Evolutionary conservation across 2,113 vertebrate species (phyloP).

Genomic region (Cyphomyrus plagiostoma): DNA sequence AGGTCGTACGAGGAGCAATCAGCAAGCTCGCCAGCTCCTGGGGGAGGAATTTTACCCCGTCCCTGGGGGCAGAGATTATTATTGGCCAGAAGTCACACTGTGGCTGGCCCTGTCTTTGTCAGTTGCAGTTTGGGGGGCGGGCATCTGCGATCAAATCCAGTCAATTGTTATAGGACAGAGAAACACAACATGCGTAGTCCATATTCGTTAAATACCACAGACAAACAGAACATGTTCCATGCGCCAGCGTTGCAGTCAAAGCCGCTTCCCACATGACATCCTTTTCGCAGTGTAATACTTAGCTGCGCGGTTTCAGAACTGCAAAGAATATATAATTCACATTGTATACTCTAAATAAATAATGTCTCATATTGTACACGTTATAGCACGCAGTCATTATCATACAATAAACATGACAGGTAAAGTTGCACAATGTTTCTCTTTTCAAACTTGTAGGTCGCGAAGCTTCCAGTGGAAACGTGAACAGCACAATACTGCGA

Average conservation of each 20-base stretch:
- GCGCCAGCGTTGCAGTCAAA: not conserved
- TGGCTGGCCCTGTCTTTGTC: not conserved
- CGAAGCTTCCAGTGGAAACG: not conserved
- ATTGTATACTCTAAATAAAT: not conserved
- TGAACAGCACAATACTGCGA: not conserved
- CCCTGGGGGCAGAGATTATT: not conserved
- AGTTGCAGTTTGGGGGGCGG: not conserved
- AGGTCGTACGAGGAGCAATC: not conserved
- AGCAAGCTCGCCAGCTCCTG: not conserved
- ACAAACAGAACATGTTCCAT: not conserved
- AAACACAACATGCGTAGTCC: not conserved
- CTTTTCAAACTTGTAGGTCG: not conserved
- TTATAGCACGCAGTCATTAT: not conserved
- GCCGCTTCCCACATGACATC: not conserved
- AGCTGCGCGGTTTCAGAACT: not conserved
- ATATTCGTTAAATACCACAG: not conserved
- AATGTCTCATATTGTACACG: not conserved
- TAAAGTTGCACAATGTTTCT: not conserved
- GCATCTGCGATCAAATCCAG: not conserved
- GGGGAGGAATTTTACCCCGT: not conserved
- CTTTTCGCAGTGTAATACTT: not conserved
- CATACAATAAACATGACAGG: not conserved
- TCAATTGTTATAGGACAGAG: not conserved
- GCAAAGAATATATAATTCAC: not conserved
- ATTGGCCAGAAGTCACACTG: not conserved